Percentiles rank a stretch among this genome's conserved stretches.
Conservation (phyloP, 2,888 invertebrate species). For the Cryptosula pallasiana region DNA sequence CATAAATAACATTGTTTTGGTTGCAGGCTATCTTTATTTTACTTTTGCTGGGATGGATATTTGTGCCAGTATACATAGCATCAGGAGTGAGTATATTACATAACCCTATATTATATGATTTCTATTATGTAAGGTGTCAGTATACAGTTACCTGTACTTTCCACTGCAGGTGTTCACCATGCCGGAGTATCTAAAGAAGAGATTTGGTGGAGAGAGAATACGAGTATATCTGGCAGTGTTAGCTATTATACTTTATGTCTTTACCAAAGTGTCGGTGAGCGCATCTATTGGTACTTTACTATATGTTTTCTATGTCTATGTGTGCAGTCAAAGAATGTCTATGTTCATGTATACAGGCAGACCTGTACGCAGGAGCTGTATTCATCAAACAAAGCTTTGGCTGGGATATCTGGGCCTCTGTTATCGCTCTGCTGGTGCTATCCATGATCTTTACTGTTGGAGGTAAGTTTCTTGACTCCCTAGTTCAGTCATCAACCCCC, state of each 20-base stretch:
- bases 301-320: neutral
- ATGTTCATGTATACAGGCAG: slow-evolving; percentile 40
- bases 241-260: slow-evolving; percentile 57
- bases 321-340: too few relatives aligned
- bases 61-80: slow-evolving; percentile 59
- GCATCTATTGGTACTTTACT: neutral
- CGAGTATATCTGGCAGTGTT: slow-evolving; percentile 56
- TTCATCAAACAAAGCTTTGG: slow-evolving; percentile 52
- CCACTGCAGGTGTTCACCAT: slow-evolving; percentile 55
- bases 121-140: too few relatives aligned
- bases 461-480: slow-evolving; percentile 39
- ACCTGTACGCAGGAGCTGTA: slow-evolving; percentile 53
- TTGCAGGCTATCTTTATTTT: slow-evolving; percentile 56
- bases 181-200: slow-evolving; percentile 57
- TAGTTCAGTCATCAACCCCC: too few relatives aligned
- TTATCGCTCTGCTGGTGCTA: slow-evolving; percentile 47
- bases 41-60: slow-evolving; percentile 57
- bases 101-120: too few relatives aligned
- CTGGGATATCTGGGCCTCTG: slow-evolving; percentile 46
- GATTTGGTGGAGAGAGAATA: slow-evolving; percentile 58
- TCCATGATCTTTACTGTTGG: slow-evolving; percentile 52
- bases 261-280: slow-evolving; percentile 58
- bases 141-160: too few relatives aligned
- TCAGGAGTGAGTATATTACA: slow-evolving; percentile 46
- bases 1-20: neutral